These are phyloP conservation scores for Rhadinocentrus ornatus DNA, from an alignment of 2,797 vertebrate species.

Conservation along the genomic window DNA sequence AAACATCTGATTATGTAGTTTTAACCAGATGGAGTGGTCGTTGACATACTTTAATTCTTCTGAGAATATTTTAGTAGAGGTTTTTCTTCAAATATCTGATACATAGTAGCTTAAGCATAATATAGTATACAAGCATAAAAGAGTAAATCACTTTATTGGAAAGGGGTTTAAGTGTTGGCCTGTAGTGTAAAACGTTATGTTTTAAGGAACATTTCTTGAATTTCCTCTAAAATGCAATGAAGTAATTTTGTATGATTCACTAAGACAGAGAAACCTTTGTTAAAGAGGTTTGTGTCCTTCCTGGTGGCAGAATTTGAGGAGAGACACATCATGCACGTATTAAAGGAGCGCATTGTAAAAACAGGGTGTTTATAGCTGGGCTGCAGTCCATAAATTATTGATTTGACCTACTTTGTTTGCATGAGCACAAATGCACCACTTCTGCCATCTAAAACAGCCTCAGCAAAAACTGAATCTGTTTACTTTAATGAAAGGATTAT, in stretches of 20 bases:
- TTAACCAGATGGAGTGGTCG: too few species aligned
- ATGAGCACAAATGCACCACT: slow-evolving; percentile 5
- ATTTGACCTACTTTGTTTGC: slow-evolving; percentile 29
- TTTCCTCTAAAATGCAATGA: background rate
- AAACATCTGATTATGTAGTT: background rate
- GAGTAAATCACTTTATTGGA: background rate
- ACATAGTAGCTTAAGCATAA: background rate
- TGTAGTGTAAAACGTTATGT: background rate
- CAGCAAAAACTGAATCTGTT: slow-evolving; percentile 1
- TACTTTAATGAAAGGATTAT: slow-evolving; percentile 1
- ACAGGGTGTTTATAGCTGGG: slow-evolving; percentile 5
- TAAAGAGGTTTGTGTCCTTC: background rate
- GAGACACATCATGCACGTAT: background rate
- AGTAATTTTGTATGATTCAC: too few species aligned
- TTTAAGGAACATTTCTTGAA: background rate
- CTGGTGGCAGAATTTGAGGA: background rate
- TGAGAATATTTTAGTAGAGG: too few species aligned
- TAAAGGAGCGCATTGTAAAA: slow-evolving; percentile 6
- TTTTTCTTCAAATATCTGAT: background rate
- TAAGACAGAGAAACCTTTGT: background rate
- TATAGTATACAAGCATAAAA: background rate
- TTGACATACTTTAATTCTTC: too few species aligned
- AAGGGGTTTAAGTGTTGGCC: background rate
- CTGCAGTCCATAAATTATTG: slow-evolving; percentile 36
- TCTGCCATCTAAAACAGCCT: slow-evolving; percentile 3